Evolutionary conservation across 1,140 invertebrate species (phyloP), one percentile per base, ranked within the genome.

Genomic region (Trachymyrmex septentrionalis): DNA sequence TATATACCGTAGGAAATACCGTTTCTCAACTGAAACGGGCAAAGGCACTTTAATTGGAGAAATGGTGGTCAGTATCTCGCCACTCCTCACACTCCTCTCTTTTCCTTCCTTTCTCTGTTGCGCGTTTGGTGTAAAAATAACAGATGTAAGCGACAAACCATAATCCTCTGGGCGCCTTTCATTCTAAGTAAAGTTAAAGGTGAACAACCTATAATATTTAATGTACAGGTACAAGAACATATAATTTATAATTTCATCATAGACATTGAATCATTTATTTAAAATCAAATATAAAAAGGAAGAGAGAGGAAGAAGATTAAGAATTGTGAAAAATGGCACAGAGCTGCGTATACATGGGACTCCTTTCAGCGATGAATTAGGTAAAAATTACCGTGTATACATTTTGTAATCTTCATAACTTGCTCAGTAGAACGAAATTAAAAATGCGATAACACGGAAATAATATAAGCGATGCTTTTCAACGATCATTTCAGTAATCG

Each of bases 11-110:
- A 73, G 55, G 27, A 73, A 84, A 63, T 61, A 48, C 38, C 24
- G 55, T 75, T 84, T 73, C 55, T 82, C 44, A 5, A 55, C 38
- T 73, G 55, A 77, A 86, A 86, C 53, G 24, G 50, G 55, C 30
- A 72, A 82, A 82, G 85, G 77, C 77, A 86, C 77, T 86, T 86
- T 86, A 86, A 86, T 86, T 86, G 59, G 66, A 71, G 77, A 82
- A 82, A 86, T 86, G 66, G 76, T 82, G 66, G 67, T 80, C 77
- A 82, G 57, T 81, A 71, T 84, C 78, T 44, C 57, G 53, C 85
- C 77, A 82, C 64, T 30, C 67, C 66, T 86, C 66, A 53, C 44
- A 71, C 75, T 78, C 44, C 44, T 86, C 30, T 84, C 64, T 82
- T 81, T 86, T 72, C 81, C 48, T 86, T 50, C 64, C 66, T 86